Conservation (phyloP, 2,888 invertebrate genomes). For the Drosophila peninsularis region DNA sequence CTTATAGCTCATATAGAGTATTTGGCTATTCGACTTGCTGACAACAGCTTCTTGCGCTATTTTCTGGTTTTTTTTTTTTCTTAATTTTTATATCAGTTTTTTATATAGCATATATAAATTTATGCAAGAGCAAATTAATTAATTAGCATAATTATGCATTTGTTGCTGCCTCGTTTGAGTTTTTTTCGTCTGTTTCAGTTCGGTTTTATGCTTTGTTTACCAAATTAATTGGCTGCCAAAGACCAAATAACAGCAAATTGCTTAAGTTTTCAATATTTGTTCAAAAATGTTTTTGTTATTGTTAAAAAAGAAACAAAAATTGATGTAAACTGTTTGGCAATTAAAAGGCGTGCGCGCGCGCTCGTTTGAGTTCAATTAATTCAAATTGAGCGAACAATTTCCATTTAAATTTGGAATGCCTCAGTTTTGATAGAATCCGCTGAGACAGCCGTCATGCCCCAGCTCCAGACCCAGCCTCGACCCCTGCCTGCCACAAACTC, state of each 20-base stretch:
- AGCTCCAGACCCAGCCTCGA: conserved; percentile 41
- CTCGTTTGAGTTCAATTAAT: conserved; percentile 55
- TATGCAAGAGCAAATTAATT: conserved; percentile 63
- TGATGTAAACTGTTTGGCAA: conserved; percentile 45
- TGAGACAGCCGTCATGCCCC: conserved; percentile 18
- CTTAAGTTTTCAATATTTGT: conserved; percentile 24
- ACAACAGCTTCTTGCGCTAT: background rate
- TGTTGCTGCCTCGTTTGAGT: conserved; percentile 42
- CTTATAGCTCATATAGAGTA: background rate
- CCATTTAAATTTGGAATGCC: conserved; percentile 29
- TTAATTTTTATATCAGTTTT: background rate
- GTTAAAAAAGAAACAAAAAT: conserved; percentile 15
- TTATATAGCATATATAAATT: conserved; percentile 32
- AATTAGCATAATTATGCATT: conserved; percentile 77
- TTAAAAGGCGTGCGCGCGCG: conserved; percentile 35
- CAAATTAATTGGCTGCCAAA: conserved; percentile 66
- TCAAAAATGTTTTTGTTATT: conserved; percentile 17
- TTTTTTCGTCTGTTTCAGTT: conserved; percentile 2
- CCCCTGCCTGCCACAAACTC: conserved; percentile 33
- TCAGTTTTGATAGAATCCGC: conserved; percentile 18
- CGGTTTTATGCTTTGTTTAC: conserved; percentile 73
- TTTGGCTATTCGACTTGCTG: background rate
- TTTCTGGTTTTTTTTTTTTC: background rate
- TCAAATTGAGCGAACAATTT: conserved; percentile 60
- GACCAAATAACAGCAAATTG: conserved; percentile 46